A percentile compares a stretch with the other conserved stretches of the same genome.
Evolutionary conservation across 1,140 invertebrate species (phyloP).

Genomic region (Drosophila bocqueti): DNA sequence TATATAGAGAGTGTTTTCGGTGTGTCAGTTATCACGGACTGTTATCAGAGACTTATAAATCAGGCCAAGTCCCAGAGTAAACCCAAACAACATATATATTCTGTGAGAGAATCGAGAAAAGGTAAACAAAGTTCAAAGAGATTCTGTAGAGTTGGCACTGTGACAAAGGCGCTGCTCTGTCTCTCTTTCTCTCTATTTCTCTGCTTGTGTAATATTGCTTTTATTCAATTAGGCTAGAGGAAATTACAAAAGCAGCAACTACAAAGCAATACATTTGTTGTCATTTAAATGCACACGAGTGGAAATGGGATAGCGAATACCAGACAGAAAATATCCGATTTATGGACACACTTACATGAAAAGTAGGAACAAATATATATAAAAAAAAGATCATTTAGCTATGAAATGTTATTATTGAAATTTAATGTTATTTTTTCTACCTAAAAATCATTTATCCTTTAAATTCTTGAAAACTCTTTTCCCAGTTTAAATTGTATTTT

Average conservation of each 20-base stretch:
- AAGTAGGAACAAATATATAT: background rate
- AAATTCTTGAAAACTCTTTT: background rate
- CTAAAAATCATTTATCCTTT: too few relatives aligned
- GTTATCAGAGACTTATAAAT: constrained; percentile 36
- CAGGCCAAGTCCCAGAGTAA: constrained; percentile 19
- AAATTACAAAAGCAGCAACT: constrained; percentile 49
- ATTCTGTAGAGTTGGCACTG: constrained; percentile 48
- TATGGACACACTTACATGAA: background rate
- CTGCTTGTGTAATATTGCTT: constrained; percentile 57
- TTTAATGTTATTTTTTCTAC: too few relatives aligned
- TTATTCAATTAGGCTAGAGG: constrained; percentile 59
- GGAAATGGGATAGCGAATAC: constrained; percentile 14
- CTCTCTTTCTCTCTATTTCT: constrained; percentile 8
- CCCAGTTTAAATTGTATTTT: background rate
- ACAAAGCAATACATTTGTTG: constrained; percentile 46
- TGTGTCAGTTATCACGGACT: constrained; percentile 10
- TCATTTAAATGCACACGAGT: constrained; percentile 56
- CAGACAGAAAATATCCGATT: background rate
- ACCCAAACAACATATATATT: constrained; percentile 1
- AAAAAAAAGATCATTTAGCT: background rate
- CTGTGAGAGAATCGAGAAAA: constrained; percentile 13
- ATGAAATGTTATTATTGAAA: background rate
- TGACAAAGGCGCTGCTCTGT: constrained; percentile 19
- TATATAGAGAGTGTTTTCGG: background rate
- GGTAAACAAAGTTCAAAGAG: constrained; percentile 51